A percentile compares a stretch with the other conserved stretches of the same genome.
Evolutionary conservation across 2,113 vertebrate genomes (phyloP).

Genomic region (Brachypodius melanocephalos): DNA sequence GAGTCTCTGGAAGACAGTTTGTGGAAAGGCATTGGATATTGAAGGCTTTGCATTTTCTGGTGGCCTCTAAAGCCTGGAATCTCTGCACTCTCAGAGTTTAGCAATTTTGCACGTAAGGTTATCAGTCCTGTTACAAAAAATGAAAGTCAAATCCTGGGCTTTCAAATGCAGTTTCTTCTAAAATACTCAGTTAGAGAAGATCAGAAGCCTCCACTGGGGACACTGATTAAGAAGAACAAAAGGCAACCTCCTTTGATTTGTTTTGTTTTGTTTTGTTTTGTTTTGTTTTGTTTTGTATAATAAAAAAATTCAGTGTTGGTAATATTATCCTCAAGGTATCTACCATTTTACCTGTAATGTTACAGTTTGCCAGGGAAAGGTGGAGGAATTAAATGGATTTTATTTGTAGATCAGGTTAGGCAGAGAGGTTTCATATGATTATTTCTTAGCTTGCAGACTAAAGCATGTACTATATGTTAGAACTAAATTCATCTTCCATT

Average conservation of each 20-base stretch:
- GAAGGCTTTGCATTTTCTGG: background rate
- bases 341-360: background rate
- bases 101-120: background rate
- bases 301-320: background rate
- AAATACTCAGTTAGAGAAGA: background rate
- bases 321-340: background rate
- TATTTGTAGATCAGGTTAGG: background rate
- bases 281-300: background rate
- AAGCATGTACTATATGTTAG: background rate
- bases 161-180: background rate
- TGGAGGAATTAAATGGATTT: background rate
- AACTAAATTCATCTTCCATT: background rate
- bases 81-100: background rate
- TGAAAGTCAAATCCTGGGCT: background rate
- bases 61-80: background rate
- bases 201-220: background rate
- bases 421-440: background rate
- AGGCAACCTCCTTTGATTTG: background rate
- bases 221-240: background rate
- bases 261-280: background rate
- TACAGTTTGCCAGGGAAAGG: background rate
- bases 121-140: background rate
- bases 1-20: background rate
- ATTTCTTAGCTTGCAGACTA: background rate
- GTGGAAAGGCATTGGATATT: background rate